Evolutionary conservation across 2,888 invertebrate genomes (phyloP), one percentile per base, ranked within the genome.

Genomic region (Rotaria socialis): DNA sequence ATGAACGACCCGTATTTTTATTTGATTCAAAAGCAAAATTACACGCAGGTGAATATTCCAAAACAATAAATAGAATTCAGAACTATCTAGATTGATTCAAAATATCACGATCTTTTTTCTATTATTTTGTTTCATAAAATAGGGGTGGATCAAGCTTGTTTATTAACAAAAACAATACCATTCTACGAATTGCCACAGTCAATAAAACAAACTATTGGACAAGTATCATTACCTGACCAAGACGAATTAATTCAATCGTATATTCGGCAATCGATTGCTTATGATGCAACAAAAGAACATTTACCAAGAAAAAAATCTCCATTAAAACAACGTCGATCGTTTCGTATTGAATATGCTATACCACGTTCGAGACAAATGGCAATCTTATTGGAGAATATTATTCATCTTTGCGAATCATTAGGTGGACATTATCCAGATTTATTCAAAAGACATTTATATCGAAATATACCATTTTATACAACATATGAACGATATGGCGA

Each of bases 101-200:
- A 35, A 35, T 50, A 50, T 50, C 50, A 50, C 4, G 10, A 50
- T 1, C 52, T 52, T 52, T 52, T 52, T 52, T 52, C 11, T 52
- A 47, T 47, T 47, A 7, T 91, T 93, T 94, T 16, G 91, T 7
- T 89, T 95, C 47, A 93, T 94, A 6, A 22, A 6, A 22, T 55
- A 91, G 96, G 95, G 22, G 89, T 94, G 85, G 90, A 93, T 2
- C 96, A 96, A 92, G 95, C 95, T 0, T 94, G 94, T 91, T 92
- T 94, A n/a, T 91, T 96, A 11, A 95, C 95, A 6, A 96, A 96
- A 90, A 93, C 95, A 35, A 89, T 91, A 85, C 88, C 88, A 47
- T 89, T 90, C 87, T 85, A 89, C 58, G 90, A 90, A 27, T 88
- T 91, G 47, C 92, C 92, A 19, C 86, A 87, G 16, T 22, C 84